Evolutionary conservation across 2,113 vertebrate species (phyloP), one percentile per base, ranked within the genome.

Genomic region (Oenanthe melanoleuca): DNA sequence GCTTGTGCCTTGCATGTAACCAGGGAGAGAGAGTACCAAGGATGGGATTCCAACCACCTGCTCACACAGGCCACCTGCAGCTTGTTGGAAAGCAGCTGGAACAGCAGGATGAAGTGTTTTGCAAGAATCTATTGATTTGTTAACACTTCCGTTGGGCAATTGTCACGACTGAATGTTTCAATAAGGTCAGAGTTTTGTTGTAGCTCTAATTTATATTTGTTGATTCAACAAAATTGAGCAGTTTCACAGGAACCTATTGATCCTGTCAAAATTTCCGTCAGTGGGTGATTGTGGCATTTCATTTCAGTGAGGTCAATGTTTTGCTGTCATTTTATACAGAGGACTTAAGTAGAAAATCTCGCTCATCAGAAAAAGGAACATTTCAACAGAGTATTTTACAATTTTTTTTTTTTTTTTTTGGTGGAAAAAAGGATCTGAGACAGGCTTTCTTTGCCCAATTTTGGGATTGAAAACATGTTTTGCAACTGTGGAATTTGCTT

Each of bases 381-480:
- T 87, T 89, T 84, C 69, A 87, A 74, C 56, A 67, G 63, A 70
- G 24, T 73, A 59, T 63, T 83, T 83, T 73, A 28, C 12, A 20
- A 9, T 49, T n/a, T n/a, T n/a, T n/a, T n/a, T 24, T 18, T 4
- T 72, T 66, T 63, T 70, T 88, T 89, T 90, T 77, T 26, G 44
- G 28, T 34, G 85, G 60, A 13, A 22, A 75, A 89, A 67, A 16
- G 31, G 18, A n/a, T 22, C 45, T 86, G 40, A 45, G 42, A 53
- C 33, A 47, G 47, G 20, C n/a, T 80, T 92, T 91, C 67, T 63
- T 89, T 88, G 78, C 59, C 79, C 38, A 56, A 1, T 88, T 86
- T 90, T 80, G 85, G 29, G 64, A 80, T 71, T 67, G 88, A 94
- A 95, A 95, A 85, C 85, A 89, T 91, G 75, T 97, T 96, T 97